Evolutionary conservation across 1,140 invertebrate genomes (phyloP), one percentile per base, ranked within the genome.

Genomic region (Acyrthosiphon pisum): DNA sequence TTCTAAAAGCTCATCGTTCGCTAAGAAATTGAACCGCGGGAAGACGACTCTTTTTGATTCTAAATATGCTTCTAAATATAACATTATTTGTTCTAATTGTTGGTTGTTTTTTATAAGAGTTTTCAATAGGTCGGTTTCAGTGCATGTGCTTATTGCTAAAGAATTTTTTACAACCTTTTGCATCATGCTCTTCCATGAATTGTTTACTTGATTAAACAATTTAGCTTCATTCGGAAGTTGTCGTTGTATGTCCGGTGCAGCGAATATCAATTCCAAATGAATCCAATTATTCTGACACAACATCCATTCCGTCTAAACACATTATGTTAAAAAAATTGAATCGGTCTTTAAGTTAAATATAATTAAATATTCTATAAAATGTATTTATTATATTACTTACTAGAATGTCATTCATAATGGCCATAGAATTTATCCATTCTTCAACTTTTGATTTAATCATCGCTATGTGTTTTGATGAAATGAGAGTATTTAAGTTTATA

Each of bases 11-110:
- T 99, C 99, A 95, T 99, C 98, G 95, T 99, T 99, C 11, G 99
- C 99, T n/a, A 99, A 95, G 95, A 99, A 99, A 96, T 99, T 99
- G 96, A 99, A 99, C 94, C 98, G 95, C 6, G 99, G 98, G 95
- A 99, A 99, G 94, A 97, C 99, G 0, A 99, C 95, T 50, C 99
- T 96, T 95, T 99, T 99, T 96, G 99, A 99, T 95, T 99, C 99
- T 94, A 99, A 95, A 95, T 99, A 99, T 91, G 97, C 98, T 95
- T 99, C 99, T 23, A 99, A 95, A 89, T 98, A 99, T 95, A 98
- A 97, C 94, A 99, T 98, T 93, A 99, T 98, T 90, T 98, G 95
- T 94, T 99, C 98, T 88, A 98, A 95, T 6, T 99, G 95, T 92
- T 96, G 97, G 94, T 98, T 99, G 22, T 98, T 98, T 95, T 99